Evolutionary conservation across 2,888 invertebrate species (phyloP).

Genomic region (Cosmopolites sordidus): DNA sequence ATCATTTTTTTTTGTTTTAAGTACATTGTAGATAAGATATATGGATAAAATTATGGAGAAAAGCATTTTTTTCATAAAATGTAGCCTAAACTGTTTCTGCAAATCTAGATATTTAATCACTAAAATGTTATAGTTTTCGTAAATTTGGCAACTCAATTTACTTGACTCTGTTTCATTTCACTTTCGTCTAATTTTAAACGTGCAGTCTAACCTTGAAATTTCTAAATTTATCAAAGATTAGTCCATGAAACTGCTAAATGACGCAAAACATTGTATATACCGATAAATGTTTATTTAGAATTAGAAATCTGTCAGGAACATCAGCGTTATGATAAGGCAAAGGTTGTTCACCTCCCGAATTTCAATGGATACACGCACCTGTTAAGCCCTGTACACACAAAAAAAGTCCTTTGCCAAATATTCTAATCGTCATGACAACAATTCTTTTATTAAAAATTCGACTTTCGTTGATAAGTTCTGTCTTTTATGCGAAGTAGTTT

Average conservation of each 20-base stretch:
- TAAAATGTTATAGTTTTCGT: no score
- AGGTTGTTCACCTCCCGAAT: constrained; percentile 14
- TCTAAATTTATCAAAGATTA: constrained; percentile 2
- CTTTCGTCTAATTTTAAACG: no score
- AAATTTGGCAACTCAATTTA: no score
- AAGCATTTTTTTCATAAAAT: no score
- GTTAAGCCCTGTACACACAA: constrained; percentile 16
- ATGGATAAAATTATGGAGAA: no score
- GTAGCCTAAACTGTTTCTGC: no score
- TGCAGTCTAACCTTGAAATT: constrained; percentile 2
- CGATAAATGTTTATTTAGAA: constrained; percentile 13
- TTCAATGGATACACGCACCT: constrained; percentile 13
- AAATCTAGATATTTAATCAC: no score
- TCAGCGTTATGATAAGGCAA: constrained; percentile 8
- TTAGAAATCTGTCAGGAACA: constrained; percentile 6
- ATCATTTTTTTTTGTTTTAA: no score
- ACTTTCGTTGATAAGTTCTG: background rate
- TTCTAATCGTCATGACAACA: constrained; percentile 16
- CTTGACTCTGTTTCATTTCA: no score
- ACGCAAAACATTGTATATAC: constrained; percentile 7
- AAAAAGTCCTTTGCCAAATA: constrained; percentile 20
- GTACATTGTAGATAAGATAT: no score
- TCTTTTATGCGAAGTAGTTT: constrained; percentile 9
- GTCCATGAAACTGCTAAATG: background rate
- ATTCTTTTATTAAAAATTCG: constrained; percentile 16